phyloP scores from a whole-genome alignment of 2,888 invertebrate species.

The Nudaria mundana region DNA sequence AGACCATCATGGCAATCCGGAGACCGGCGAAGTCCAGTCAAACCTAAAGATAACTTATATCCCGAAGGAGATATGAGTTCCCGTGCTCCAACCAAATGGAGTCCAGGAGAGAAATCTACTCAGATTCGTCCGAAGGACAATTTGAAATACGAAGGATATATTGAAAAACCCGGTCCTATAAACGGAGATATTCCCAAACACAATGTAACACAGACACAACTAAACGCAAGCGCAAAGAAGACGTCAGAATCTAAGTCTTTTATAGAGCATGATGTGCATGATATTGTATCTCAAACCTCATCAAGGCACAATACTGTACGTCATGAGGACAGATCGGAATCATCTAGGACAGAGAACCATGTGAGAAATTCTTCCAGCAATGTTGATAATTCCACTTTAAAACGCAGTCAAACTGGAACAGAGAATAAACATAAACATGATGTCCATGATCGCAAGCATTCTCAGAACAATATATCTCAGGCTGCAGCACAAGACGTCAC shows the following conservation, averaged over 20 bases:
- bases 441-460: slow-evolving; percentile 29
- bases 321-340: slow-evolving; percentile 37
- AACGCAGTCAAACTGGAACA: slow-evolving; percentile 43
- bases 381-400: slow-evolving; percentile 38
- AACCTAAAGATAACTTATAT: slow-evolving; percentile 49
- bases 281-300: slow-evolving; percentile 32
- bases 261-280: slow-evolving; percentile 70
- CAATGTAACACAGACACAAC: slow-evolving; percentile 41
- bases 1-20: slow-evolving; percentile 54
- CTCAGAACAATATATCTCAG: slow-evolving; percentile 72
- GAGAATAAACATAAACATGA: slow-evolving; percentile 41
- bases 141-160: slow-evolving; percentile 77
- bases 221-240: slow-evolving; percentile 43
- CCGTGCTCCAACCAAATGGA: slow-evolving; percentile 59
- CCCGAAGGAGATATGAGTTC: slow-evolving; percentile 81
- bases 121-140: slow-evolving; percentile 74
- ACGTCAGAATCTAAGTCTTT: slow-evolving; percentile 24
- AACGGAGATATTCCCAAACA: slow-evolving; percentile 75
- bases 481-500: slow-evolving; percentile 50
- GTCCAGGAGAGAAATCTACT: slow-evolving; percentile 55
- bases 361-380: slow-evolving; percentile 39
- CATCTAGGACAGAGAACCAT: slow-evolving; percentile 42
- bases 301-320: slow-evolving; percentile 34
- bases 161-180: slow-evolving; percentile 60
- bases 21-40: slow-evolving; percentile 62